Evolutionary conservation across 2,113 vertebrate species (phyloP), one percentile per base, ranked within the genome.

Genomic region (Spea multiplicata): DNA sequence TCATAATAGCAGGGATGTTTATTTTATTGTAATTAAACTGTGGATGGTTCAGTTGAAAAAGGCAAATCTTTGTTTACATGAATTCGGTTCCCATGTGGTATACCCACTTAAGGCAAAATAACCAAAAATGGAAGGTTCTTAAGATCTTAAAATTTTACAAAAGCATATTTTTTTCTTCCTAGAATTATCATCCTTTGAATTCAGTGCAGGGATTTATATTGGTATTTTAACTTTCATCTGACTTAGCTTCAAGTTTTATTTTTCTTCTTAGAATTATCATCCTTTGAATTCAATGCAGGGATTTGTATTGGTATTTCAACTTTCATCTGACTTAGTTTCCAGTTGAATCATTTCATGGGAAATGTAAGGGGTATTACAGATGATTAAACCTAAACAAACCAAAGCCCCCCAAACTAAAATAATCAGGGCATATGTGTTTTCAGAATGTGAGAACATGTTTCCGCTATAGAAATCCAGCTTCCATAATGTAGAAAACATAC

Each of bases 1-100:
- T 48, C 45, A 49, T 69, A 69, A 69, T 49, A 48, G 66, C 66
- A 48, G 66, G 66, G 44, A 69, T 69, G 66, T 69, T 69, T 69
- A 49, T 69, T 69, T 69, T 69, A 48, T 69, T 14, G n/a, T 69
- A 47, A 69, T 69, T 69, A 69, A 69, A 69, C 66, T 48, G 47
- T 69, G 66, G 66, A n/a, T 69, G 66, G 66, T 69, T 69, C 66
- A 69, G 66, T 47, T 48, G 66, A 48, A 48, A 3, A 46, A 69
- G 46, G 66, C 66, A 14, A n/a, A 69, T 69, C 66, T 69, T 69
- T 69, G 66, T 69, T 69, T 69, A 69, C 46, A 47, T 8, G 13
- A 69, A 69, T 47, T 48, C 3, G 49, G 49, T 48, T 48, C 66
- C 6, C 66, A 48, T 69, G 66, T 48, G 14, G 8, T 47, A 4